These are phyloP conservation scores for Lampris megalopsis DNA, from an alignment of 2,113 vertebrate genomes.

Conservation along the genomic window DNA sequence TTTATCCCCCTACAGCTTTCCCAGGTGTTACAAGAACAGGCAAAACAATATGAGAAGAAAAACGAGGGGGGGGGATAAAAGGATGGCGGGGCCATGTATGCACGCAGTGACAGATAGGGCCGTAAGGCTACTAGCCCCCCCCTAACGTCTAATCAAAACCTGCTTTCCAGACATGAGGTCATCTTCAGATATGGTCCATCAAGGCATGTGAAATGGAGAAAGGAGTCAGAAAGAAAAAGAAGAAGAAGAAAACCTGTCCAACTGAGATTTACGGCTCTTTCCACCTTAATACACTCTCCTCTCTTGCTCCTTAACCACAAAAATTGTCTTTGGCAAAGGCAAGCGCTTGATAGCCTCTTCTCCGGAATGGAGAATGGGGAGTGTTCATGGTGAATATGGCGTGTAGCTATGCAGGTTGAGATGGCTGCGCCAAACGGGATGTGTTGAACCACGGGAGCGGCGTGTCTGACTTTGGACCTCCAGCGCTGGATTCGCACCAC, in stretches of 20 bases:
- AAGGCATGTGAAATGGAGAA: conserved; percentile 44
- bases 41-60: conserved; percentile 54
- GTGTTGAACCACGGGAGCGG: conserved; percentile 17
- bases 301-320: conserved; percentile 34
- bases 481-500: background rate
- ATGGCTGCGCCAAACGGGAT: background rate
- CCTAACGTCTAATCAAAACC: conserved; percentile 58
- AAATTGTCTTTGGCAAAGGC: conserved; percentile 43
- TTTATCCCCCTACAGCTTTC: conserved; percentile 63
- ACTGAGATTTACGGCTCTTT: conserved; percentile 49
- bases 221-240: background rate
- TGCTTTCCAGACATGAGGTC: conserved; percentile 79
- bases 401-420: background rate
- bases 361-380: conserved; percentile 33
- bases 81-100: conserved; percentile 35
- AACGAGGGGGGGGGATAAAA: conserved; percentile 13
- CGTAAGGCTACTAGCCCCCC: conserved; percentile 40
- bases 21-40: conserved; percentile 71
- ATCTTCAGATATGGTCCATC: conserved; percentile 59
- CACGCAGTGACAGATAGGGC: conserved; percentile 24
- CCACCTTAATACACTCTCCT: conserved; percentile 54
- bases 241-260: background rate
- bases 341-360: conserved; percentile 49
- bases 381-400: conserved; percentile 24
- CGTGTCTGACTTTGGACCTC: conserved; percentile 31